Conservation (phyloP, 2,888 invertebrate species). For the Sylvicola fuscatus region DNA sequence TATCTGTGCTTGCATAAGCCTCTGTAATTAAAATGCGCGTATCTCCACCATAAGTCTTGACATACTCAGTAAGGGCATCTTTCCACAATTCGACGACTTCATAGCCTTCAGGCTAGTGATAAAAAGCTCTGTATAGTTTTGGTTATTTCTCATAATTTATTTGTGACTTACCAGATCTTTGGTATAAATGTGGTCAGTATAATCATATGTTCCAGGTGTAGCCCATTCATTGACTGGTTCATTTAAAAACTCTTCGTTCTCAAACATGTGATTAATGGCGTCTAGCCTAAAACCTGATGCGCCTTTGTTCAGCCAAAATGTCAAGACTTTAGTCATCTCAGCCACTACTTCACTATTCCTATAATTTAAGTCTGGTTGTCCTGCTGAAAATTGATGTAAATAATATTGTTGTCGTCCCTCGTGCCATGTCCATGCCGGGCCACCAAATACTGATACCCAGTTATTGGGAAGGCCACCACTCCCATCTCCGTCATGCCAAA, state of each 20-base stretch:
- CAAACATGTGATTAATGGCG: conserved; percentile 28
- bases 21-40: conserved; percentile 31
- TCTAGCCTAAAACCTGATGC: conserved; percentile 40
- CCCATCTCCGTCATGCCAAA: conserved; percentile 29
- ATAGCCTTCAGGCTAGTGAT: conserved; percentile 28
- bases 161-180: conserved; percentile 28
- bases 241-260: conserved; percentile 21
- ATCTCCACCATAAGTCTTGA: conserved; percentile 5
- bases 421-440: conserved; percentile 40
- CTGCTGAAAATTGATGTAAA: conserved; percentile 36
- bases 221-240: conserved; percentile 29
- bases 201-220: conserved; percentile 31
- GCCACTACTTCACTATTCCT: conserved; percentile 27
- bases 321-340: conserved; percentile 34
- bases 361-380: conserved; percentile 46
- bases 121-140: not conserved
- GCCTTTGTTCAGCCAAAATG: conserved; percentile 41
- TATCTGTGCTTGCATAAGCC: conserved; percentile 28
- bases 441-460: conserved; percentile 30
- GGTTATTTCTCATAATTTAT: not conserved
- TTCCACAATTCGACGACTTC: conserved; percentile 46
- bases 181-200: conserved; percentile 37
- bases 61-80: conserved; percentile 34
- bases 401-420: conserved; percentile 34
- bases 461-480: conserved; percentile 18